Conservation (phyloP, 2,888 invertebrate genomes). For the Enchytraeus crypticus region DNA sequence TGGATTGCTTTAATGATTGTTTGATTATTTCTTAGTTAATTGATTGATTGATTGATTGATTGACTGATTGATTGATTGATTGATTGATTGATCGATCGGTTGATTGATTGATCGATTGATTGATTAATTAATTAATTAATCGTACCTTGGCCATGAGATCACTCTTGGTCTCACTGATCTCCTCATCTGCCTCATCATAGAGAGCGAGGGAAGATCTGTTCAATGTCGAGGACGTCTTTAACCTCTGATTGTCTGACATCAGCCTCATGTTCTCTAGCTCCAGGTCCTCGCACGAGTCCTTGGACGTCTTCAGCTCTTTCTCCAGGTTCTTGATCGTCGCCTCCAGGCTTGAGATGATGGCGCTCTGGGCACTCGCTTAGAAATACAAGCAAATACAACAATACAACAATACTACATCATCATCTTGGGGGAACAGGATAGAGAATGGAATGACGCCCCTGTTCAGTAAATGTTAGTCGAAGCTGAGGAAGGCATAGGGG, state of each 20-base stretch:
- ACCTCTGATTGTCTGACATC: background rate
- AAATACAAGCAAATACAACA: no score
- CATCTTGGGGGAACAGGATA: no score
- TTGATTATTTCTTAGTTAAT: background rate
- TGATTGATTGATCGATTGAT: no score
- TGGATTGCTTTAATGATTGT: no score
- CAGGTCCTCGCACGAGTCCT: background rate
- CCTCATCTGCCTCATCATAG: background rate
- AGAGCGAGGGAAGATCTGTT: background rate
- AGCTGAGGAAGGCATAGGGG: no score
- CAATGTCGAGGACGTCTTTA: background rate
- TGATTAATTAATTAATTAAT: no score
- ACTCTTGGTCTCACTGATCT: background rate
- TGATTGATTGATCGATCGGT: no score
- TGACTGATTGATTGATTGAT: no score
- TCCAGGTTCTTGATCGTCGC: background rate
- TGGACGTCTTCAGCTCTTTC: conserved; percentile 1
- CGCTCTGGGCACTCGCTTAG: background rate
- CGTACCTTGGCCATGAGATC: background rate
- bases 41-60: no score
- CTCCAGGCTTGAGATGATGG: background rate
- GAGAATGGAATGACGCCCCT: no score
- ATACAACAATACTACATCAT: no score
- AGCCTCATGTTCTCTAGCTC: conserved; percentile 6
- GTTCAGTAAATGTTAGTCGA: no score